phyloP scores from a whole-genome alignment of 2,888 invertebrate genomes.

The Cylloceria caligata region DNA sequence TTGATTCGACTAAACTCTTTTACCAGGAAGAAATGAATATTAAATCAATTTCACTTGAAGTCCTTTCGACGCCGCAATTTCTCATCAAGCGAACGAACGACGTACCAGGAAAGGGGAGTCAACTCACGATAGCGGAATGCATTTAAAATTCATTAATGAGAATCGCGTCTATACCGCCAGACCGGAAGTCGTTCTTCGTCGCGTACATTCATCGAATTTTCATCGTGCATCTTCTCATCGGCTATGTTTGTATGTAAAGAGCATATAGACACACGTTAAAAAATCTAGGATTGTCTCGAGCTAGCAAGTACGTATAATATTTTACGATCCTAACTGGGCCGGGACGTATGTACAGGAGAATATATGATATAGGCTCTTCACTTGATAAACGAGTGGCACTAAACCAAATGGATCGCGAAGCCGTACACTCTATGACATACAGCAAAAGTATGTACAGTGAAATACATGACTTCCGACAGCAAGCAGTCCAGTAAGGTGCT shows the following conservation, averaged over 20 bases:
- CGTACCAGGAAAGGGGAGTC: constrained; percentile 49
- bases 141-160: constrained; percentile 63
- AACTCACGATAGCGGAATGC: constrained; percentile 43
- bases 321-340: neutral
- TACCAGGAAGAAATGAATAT: constrained; percentile 43
- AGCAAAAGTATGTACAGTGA: neutral
- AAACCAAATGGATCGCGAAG: constrained; percentile 56
- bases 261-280: neutral
- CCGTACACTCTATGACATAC: constrained; percentile 34
- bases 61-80: neutral
- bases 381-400: constrained; percentile 19
- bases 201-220: constrained; percentile 38
- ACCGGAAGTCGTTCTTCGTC: constrained; percentile 55
- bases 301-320: neutral
- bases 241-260: constrained; percentile 11
- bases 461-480: constrained; percentile 49
- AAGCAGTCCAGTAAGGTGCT: constrained; percentile 48
- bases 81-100: constrained; percentile 28
- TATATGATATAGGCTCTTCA: neutral
- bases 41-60: constrained; percentile 4
- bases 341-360: constrained; percentile 14
- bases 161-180: constrained; percentile 26
- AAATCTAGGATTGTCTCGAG: constrained; percentile 16
- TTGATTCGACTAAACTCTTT: neutral
- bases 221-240: constrained; percentile 28